Percentiles rank a stretch among this genome's conserved stretches.
These are phyloP conservation scores for Acutogordius australiensis DNA, from an alignment of 2,888 invertebrate species.

Conservation along the genomic window DNA sequence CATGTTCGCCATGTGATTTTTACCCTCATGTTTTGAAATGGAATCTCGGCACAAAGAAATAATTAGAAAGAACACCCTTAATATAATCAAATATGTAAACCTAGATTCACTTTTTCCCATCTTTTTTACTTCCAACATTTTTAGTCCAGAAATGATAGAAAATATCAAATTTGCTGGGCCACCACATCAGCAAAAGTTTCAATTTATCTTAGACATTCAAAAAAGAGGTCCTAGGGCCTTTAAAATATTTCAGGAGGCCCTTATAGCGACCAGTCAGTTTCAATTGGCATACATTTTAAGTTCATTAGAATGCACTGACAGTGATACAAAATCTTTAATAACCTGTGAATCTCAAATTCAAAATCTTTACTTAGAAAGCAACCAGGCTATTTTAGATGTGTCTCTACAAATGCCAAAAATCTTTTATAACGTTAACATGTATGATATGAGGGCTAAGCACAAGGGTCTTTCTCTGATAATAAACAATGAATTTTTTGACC, in stretches of 20 bases:
- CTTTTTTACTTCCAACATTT: background rate
- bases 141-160: background rate
- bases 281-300: background rate
- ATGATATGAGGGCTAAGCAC: slow-evolving; percentile 18
- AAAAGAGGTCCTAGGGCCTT: background rate
- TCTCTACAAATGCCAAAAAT: background rate
- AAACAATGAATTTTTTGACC: slow-evolving; percentile 18
- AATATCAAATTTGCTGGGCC: background rate
- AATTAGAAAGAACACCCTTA: background rate
- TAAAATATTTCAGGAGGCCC: background rate
- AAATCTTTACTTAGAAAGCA: background rate
- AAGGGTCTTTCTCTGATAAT: slow-evolving; percentile 20
- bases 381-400: background rate
- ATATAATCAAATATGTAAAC: background rate
- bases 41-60: no score
- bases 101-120: background rate
- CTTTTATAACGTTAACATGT: slow-evolving; percentile 15
- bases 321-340: background rate
- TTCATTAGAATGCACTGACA: background rate
- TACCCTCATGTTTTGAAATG: no score
- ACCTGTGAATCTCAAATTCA: background rate
- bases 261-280: background rate
- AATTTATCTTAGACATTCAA: slow-evolving; percentile 5
- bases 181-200: slow-evolving; percentile 1
- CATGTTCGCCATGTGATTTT: no score